A percentile compares a stretch with the other conserved stretches of the same genome.
These are phyloP conservation scores for Sylvia borin DNA, from an alignment of 2,797 vertebrate genomes.

Conservation along the genomic window DNA sequence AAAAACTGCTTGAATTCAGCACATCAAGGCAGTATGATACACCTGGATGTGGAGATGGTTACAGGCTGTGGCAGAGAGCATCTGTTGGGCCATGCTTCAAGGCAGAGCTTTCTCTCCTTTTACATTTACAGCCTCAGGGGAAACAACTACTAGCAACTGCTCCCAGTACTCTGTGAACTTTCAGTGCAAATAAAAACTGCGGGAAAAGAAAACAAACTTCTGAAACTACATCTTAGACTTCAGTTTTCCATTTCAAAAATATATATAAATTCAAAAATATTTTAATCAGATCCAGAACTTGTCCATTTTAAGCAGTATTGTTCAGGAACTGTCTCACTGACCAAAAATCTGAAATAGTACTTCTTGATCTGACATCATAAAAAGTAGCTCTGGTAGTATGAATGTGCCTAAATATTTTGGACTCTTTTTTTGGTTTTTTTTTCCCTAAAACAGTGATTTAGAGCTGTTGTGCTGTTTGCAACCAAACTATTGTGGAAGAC, in stretches of 20 bases:
- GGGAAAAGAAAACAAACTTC: neutral
- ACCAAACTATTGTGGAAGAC: neutral
- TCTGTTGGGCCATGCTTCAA: neutral
- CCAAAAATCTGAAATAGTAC: neutral
- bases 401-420: neutral
- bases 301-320: neutral
- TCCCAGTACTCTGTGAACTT: neutral
- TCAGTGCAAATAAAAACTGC: neutral
- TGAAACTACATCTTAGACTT: neutral
- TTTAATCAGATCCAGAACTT: neutral
- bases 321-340: neutral
- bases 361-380: neutral
- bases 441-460: neutral
- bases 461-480: neutral
- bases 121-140: neutral
- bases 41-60: neutral
- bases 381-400: neutral
- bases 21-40: neutral
- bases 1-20: neutral
- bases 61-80: slow-evolving; percentile 12
- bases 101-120: neutral
- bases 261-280: neutral
- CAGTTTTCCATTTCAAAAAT: neutral
- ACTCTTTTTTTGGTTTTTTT: neutral
- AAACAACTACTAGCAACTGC: neutral